These are phyloP conservation scores for Scelioninae gen. 1 DNA, from an alignment of 2,888 invertebrate species.

Conservation along the genomic window DNA sequence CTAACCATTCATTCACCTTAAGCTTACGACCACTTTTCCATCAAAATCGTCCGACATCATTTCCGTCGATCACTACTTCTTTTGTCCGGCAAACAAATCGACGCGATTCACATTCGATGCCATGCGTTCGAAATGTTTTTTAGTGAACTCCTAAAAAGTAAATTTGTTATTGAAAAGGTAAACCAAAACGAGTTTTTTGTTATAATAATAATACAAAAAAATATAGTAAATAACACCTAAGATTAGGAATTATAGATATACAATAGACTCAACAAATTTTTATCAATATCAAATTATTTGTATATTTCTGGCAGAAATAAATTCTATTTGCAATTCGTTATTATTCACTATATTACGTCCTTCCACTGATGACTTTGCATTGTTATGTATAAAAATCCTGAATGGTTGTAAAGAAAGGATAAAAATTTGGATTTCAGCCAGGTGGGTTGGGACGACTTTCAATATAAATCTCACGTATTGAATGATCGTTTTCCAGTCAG, in stretches of 20 bases:
- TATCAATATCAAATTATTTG: too few relatives aligned
- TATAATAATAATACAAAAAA: too few relatives aligned
- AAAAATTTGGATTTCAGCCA: slow-evolving; percentile 19
- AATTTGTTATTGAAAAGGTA: too few relatives aligned
- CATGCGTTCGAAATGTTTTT: slow-evolving; percentile 34
- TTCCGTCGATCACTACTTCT: slow-evolving; percentile 1
- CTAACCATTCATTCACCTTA: slow-evolving; percentile 40
- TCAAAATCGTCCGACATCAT: slow-evolving; percentile 36
- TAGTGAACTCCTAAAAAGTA: background rate
- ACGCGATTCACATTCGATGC: slow-evolving; percentile 10
- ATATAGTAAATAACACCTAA: too few relatives aligned
- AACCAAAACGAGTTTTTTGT: too few relatives aligned
- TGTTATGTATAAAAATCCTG: slow-evolving; percentile 35
- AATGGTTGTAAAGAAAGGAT: background rate
- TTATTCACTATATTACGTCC: background rate
- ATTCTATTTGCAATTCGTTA: too few relatives aligned
- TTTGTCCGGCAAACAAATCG: slow-evolving; percentile 44
- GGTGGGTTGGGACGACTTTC: background rate
- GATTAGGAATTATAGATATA: too few relatives aligned
- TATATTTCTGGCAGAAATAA: too few relatives aligned
- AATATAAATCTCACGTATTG: slow-evolving; percentile 58
- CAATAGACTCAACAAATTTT: too few relatives aligned
- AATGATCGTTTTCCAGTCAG: slow-evolving; percentile 50
- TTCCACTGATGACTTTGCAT: slow-evolving; percentile 21
- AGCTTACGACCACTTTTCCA: slow-evolving; percentile 39